These are phyloP conservation scores for Deladenus siricidicola DNA, from an alignment of 2,888 invertebrate species.

Conservation along the genomic window DNA sequence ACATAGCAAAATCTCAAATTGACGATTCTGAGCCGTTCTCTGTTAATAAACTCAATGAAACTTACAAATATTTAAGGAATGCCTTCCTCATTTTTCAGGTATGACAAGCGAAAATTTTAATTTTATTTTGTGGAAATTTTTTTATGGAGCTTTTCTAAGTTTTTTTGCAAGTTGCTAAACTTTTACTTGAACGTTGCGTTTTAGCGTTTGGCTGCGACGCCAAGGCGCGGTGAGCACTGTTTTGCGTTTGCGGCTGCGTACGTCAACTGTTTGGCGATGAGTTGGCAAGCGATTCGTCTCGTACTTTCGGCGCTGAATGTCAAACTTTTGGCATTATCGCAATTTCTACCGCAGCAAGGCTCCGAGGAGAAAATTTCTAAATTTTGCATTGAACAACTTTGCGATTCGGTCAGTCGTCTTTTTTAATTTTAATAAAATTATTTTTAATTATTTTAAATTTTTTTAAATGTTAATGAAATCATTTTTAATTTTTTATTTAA, in stretches of 20 bases:
- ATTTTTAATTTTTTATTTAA: too few species aligned
- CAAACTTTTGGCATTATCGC: background rate
- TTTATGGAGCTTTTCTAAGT: too few species aligned
- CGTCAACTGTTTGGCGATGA: conserved; percentile 4
- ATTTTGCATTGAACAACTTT: background rate
- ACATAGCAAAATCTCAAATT: conserved; percentile 20
- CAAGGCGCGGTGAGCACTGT: conserved; percentile 8
- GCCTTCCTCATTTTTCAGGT: conserved; percentile 16
- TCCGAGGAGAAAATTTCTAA: too few species aligned
- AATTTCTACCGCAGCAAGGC: too few species aligned
- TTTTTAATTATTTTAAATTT: too few species aligned
- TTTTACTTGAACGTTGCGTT: background rate
- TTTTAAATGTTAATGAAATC: too few species aligned
- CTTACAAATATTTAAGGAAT: conserved; percentile 1
- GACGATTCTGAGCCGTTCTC: background rate
- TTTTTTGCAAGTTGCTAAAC: too few species aligned
- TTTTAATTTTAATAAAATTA: too few species aligned
- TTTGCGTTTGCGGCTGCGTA: conserved; percentile 14
- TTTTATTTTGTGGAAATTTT: background rate
- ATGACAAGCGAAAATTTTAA: too few species aligned
- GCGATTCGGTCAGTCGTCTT: background rate
- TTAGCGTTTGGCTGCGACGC: conserved; percentile 9
- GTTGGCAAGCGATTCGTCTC: conserved; percentile 3
- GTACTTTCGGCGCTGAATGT: conserved; percentile 11
- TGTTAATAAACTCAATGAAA: conserved; percentile 1